Evolutionary conservation across 2,888 invertebrate genomes (phyloP).

Genomic region (Drosophila ustulata): DNA sequence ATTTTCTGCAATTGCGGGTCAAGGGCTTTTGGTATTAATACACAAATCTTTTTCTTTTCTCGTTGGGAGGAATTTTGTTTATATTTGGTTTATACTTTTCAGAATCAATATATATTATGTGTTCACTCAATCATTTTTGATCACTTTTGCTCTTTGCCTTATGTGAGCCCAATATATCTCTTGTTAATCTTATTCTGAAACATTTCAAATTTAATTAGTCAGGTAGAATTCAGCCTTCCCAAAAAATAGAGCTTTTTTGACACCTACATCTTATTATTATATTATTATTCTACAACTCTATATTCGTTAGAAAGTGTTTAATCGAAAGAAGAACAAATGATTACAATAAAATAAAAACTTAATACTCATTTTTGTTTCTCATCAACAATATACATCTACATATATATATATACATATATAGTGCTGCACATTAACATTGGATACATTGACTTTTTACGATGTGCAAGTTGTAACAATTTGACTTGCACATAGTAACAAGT

Average conservation of each 20-base stretch:
- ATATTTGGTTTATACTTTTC: not conserved
- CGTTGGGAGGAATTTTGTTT: not conserved
- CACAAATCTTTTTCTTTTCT: not conserved
- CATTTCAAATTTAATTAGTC: not conserved
- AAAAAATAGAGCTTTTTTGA: too few species aligned
- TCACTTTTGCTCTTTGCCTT: not conserved
- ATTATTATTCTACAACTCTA: too few species aligned
- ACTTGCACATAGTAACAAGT: not conserved
- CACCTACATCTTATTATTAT: too few species aligned
- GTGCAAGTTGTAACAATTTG: too few species aligned
- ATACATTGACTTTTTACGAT: too few species aligned
- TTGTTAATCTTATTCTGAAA: not conserved
- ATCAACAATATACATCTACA: not conserved
- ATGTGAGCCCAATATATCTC: not conserved
- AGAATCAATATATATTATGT: not conserved
- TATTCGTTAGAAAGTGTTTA: too few species aligned
- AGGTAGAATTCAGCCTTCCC: too few species aligned
- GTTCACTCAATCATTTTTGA: not conserved
- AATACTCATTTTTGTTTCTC: too few species aligned
- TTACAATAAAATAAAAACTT: too few species aligned
- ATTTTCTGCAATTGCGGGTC: constrained; percentile 1
- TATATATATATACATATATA: not conserved
- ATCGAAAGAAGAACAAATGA: too few species aligned
- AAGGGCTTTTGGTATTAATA: not conserved
- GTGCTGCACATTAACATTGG: not conserved